Conservation (phyloP, 2,113 vertebrate genomes). For the Dolichallabes microphthalmus region DNA sequence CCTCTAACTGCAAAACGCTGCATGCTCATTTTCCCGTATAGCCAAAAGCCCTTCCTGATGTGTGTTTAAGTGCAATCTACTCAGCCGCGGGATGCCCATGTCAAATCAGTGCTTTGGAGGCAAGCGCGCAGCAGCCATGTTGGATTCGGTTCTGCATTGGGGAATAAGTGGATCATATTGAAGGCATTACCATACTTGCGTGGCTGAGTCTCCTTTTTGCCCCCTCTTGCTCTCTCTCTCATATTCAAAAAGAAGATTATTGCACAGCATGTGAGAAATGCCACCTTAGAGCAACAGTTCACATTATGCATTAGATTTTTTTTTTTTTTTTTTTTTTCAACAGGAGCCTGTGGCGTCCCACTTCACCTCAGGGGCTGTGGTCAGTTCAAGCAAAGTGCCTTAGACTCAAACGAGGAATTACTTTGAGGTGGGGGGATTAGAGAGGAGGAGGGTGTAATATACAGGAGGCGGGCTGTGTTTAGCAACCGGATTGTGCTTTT, state of each 20-base stretch:
- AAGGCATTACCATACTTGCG: slow-evolving; percentile 55
- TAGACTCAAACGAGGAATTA: slow-evolving; percentile 37
- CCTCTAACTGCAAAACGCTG: slow-evolving; percentile 44
- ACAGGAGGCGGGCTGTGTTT: slow-evolving; percentile 17
- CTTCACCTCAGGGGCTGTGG: slow-evolving; percentile 47
- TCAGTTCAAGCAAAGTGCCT: slow-evolving; percentile 29
- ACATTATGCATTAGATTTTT: slow-evolving; percentile 46
- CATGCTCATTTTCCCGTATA: slow-evolving; percentile 45
- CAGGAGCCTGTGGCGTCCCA: slow-evolving; percentile 32
- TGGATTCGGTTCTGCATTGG: slow-evolving; percentile 56
- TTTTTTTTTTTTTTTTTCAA: background rate
- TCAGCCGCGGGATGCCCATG: slow-evolving; percentile 46
- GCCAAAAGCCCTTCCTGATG: slow-evolving; percentile 48
- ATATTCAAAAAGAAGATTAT: slow-evolving; percentile 60
- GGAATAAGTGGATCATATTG: slow-evolving; percentile 58
- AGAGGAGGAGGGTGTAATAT: background rate
- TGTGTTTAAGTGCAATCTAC: slow-evolving; percentile 48
- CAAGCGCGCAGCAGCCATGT: slow-evolving; percentile 48
- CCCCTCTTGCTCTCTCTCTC: slow-evolving; percentile 40
- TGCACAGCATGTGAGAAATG: slow-evolving; percentile 56
- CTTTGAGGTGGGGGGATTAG: background rate
- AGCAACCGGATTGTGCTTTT: slow-evolving; percentile 26
- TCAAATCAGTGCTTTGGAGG: slow-evolving; percentile 58
- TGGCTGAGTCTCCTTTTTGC: slow-evolving; percentile 40
- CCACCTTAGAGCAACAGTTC: slow-evolving; percentile 55